Evolutionary conservation across 2,113 vertebrate genomes (phyloP).

Genomic region (Charina bottae): DNA sequence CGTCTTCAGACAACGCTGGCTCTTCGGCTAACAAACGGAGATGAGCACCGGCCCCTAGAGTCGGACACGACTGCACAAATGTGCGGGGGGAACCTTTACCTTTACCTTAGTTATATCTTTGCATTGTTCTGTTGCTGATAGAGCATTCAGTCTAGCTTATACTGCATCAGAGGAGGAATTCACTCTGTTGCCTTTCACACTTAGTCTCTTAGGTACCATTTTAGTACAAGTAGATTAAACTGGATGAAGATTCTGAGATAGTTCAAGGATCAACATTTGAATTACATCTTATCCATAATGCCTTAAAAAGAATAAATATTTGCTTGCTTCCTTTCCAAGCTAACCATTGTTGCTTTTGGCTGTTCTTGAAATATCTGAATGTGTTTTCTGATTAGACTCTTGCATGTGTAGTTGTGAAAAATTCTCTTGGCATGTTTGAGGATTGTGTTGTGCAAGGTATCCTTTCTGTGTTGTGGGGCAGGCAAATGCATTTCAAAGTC

Average conservation of each 20-base stretch:
- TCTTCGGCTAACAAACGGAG: too few species aligned
- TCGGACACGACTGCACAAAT: too few species aligned
- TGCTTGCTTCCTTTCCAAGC: background rate
- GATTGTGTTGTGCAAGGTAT: background rate
- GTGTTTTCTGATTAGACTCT: background rate
- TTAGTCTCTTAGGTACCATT: background rate
- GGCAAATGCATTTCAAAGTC: background rate
- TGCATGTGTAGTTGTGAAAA: background rate
- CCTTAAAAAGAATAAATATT: background rate
- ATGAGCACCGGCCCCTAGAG: too few species aligned
- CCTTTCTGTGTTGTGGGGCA: background rate
- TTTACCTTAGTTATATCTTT: background rate
- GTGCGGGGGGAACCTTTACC: too few species aligned
- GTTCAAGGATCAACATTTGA: background rate
- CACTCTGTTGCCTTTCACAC: background rate
- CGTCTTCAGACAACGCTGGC: too few species aligned
- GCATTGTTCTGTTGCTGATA: background rate
- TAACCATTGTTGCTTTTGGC: background rate
- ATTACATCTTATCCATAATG: background rate
- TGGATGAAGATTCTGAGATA: background rate
- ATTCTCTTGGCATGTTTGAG: background rate
- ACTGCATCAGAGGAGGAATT: background rate
- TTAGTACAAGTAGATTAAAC: background rate
- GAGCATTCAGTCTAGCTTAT: background rate
- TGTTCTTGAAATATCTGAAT: background rate